phyloP scores from a whole-genome alignment of 1,140 invertebrate species.

The Calosoma granatense region DNA sequence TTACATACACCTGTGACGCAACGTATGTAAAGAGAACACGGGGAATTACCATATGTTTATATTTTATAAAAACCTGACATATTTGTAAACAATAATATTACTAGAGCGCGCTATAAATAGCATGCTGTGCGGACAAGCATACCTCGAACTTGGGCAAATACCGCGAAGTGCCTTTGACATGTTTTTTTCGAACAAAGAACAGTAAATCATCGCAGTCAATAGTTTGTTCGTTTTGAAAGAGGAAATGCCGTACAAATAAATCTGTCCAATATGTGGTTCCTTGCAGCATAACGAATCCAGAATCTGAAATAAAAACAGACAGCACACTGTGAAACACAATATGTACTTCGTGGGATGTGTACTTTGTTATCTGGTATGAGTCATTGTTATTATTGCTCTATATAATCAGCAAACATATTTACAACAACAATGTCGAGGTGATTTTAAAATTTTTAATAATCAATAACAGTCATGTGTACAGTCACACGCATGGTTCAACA shows the following conservation, averaged over 20 bases:
- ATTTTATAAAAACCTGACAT: background rate
- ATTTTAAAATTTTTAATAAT: constrained; percentile 8
- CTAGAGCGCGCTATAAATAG: background rate
- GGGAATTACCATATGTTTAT: background rate
- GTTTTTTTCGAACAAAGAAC: constrained; percentile 91
- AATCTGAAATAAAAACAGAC: constrained; percentile 48
- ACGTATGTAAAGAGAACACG: constrained; percentile 20
- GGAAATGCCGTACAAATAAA: constrained; percentile 87
- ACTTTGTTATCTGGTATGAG: background rate
- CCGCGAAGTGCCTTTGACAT: constrained; percentile 72
- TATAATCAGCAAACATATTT: background rate
- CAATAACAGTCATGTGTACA: background rate
- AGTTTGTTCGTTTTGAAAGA: constrained; percentile 71
- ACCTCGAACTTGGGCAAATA: constrained; percentile 85
- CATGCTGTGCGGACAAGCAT: constrained; percentile 7
- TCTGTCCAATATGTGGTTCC: constrained; percentile 94
- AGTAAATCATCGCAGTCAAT: constrained; percentile 90
- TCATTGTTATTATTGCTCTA: background rate
- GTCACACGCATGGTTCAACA: background rate
- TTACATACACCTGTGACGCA: too few relatives aligned
- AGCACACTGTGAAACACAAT: background rate
- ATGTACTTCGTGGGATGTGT: too few relatives aligned
- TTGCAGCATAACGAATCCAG: constrained; percentile 80
- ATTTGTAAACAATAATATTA: background rate
- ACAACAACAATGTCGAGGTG: background rate